Conservation (phyloP, 2,113 vertebrate genomes). For the Tetrao urogallus region DNA sequence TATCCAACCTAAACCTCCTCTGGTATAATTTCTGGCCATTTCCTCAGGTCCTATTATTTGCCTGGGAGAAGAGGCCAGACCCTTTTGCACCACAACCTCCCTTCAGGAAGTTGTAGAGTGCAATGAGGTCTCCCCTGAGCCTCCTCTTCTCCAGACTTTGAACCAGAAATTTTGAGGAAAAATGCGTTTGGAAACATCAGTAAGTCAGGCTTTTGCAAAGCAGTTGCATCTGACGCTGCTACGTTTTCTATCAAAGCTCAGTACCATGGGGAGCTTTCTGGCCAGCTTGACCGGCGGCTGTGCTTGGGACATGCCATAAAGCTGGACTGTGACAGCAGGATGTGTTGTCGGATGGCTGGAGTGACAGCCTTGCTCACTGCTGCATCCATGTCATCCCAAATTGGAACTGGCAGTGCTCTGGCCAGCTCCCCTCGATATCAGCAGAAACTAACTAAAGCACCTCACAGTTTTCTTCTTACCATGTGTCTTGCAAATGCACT, state of each 20-base stretch:
- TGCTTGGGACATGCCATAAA: fast-evolving
- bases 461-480: background rate
- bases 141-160: too few relatives aligned
- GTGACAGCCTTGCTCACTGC: background rate
- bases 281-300: background rate
- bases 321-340: background rate
- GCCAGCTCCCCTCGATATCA: background rate
- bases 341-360: background rate
- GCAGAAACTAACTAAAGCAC: background rate
- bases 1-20: too few relatives aligned
- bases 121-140: too few relatives aligned
- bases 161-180: background rate
- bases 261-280: background rate
- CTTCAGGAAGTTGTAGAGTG: too few relatives aligned
- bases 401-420: background rate
- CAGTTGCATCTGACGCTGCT: background rate
- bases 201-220: background rate
- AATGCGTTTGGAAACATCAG: background rate
- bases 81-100: too few relatives aligned
- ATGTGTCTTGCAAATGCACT: background rate
- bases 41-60: too few relatives aligned
- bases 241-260: background rate
- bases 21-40: too few relatives aligned
- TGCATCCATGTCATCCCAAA: background rate
- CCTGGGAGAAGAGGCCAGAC: too few relatives aligned